phyloP scores from a whole-genome alignment of 2,888 invertebrate species.

The Acleris emargana region DNA sequence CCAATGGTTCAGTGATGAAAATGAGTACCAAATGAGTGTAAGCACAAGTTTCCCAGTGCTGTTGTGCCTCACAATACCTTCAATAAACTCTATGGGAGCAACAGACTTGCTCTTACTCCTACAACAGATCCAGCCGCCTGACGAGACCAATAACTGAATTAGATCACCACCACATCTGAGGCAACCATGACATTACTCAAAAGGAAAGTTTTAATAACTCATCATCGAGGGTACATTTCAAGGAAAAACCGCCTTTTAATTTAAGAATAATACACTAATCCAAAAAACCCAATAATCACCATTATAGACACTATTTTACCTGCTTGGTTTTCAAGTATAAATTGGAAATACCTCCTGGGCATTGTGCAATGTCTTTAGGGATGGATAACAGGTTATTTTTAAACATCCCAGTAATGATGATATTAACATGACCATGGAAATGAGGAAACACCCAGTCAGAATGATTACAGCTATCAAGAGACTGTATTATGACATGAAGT shows the following conservation, averaged over 20 bases:
- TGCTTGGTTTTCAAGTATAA: background rate
- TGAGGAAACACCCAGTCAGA: conserved; percentile 1
- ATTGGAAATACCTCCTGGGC: background rate
- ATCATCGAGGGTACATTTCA: background rate
- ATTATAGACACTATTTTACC: background rate
- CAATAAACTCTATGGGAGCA: conserved; percentile 57
- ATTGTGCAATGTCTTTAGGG: conserved; percentile 17
- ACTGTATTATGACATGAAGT: conserved; percentile 4
- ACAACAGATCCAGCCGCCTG: conserved; percentile 76
- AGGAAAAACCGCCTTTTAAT: conserved; percentile 8
- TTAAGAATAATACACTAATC: background rate
- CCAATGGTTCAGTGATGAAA: conserved; percentile 10
- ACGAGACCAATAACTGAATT: conserved; percentile 48
- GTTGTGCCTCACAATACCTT: conserved; percentile 57
- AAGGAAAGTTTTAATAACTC: background rate
- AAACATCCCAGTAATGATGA: background rate
- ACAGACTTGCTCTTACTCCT: conserved; percentile 64
- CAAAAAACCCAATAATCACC: background rate
- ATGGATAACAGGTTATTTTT: background rate
- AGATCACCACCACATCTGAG: conserved; percentile 4
- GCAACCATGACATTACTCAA: conserved; percentile 4
- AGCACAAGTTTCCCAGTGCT: conserved; percentile 36
- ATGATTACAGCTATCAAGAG: conserved; percentile 5
- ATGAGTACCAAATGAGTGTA: background rate
- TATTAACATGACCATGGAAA: conserved; percentile 8